Conservation (phyloP, 1,140 invertebrate species). For the Hyphantria cunea region DNA sequence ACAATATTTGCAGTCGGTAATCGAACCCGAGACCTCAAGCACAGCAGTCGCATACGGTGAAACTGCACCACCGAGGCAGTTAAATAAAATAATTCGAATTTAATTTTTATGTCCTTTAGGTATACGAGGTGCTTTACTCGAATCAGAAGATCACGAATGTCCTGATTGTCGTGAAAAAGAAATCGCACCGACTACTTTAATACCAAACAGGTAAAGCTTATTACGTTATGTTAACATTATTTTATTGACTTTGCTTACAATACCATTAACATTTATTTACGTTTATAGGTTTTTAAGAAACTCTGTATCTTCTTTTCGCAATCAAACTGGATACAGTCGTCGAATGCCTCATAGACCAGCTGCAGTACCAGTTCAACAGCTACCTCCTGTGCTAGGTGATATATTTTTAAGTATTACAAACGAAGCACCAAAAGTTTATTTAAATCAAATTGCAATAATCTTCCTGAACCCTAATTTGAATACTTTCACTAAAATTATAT, state of each 20-base stretch:
- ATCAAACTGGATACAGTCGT: slow-evolving; percentile 91
- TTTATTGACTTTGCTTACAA: too few species aligned
- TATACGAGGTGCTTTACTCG: slow-evolving; percentile 92
- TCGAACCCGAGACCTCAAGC: too few species aligned
- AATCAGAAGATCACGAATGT: slow-evolving; percentile 97
- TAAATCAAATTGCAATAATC: too few species aligned
- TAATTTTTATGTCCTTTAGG: slow-evolving; percentile 80
- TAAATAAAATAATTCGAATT: neutral
- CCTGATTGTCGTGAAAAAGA: slow-evolving; percentile 96
- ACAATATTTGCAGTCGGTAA: too few species aligned
- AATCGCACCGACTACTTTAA: slow-evolving; percentile 95
- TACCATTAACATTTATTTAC: slow-evolving; percentile 30
- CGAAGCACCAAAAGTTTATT: too few species aligned
- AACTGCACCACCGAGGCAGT: too few species aligned
- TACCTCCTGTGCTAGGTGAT: slow-evolving; percentile 36
- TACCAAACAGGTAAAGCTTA: slow-evolving; percentile 87
- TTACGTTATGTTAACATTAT: neutral
- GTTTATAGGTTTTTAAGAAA: slow-evolving; percentile 89
- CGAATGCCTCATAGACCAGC: slow-evolving; percentile 69
- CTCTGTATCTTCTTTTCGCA: slow-evolving; percentile 93
- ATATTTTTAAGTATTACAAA: neutral
- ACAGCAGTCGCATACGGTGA: too few species aligned
- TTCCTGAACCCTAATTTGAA: too few species aligned
- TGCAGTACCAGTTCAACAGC: slow-evolving; percentile 46
- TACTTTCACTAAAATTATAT: too few species aligned